phyloP scores from a whole-genome alignment of 1,140 invertebrate species.

The Anastatus disparis region DNA sequence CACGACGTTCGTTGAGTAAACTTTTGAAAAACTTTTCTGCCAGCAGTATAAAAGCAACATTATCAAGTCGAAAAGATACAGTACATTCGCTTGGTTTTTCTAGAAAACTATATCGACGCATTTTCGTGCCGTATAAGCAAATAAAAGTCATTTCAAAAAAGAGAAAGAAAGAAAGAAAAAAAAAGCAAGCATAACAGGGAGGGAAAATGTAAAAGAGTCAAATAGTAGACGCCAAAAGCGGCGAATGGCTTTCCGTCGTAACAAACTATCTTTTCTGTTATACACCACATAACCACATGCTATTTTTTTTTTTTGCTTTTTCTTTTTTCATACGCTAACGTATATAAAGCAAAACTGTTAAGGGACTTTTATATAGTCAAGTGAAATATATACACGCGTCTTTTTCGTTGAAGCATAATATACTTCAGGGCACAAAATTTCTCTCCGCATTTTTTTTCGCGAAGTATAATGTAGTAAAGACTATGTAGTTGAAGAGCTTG shows the following conservation, averaged over 20 bases:
- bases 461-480: constrained; percentile 20
- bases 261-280: not conserved
- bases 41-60: constrained; percentile 22
- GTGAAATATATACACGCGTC: no score
- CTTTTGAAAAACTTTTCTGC: constrained; percentile 7
- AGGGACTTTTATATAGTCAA: no score
- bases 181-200: no score
- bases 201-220: not conserved
- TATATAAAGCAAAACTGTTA: no score
- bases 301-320: no score
- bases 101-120: no score
- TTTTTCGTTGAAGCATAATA: not conserved
- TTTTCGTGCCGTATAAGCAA: no score
- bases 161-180: no score
- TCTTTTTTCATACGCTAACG: no score
- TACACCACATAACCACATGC: not conserved
- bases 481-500: constrained; percentile 42
- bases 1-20: constrained; percentile 17
- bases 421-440: not conserved
- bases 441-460: no score
- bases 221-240: not conserved
- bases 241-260: constrained; percentile 17
- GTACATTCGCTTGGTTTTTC: no score
- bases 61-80: constrained; percentile 25
- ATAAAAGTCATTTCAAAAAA: no score